Percentiles rank a stretch among this genome's conserved stretches.
These are phyloP conservation scores for Oenanthe oenanthe DNA, from an alignment of 2,113 vertebrate species.

Conservation along the genomic window DNA sequence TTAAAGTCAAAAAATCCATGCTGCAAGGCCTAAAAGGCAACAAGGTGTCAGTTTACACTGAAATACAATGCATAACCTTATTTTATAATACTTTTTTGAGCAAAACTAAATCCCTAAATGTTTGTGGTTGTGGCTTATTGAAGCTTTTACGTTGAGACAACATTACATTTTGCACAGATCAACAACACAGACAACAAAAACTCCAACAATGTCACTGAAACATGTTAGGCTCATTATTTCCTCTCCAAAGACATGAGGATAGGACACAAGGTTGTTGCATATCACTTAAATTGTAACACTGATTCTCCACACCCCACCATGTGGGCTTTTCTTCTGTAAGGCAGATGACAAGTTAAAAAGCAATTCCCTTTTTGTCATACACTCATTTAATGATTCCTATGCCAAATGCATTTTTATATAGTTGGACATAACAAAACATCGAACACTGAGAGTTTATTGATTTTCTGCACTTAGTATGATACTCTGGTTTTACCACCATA, in stretches of 20 bases:
- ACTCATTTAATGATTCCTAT: background rate
- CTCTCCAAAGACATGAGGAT: background rate
- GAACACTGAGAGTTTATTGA: background rate
- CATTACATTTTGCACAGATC: background rate
- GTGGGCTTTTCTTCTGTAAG: background rate
- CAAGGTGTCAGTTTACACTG: constrained; percentile 42
- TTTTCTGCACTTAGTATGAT: background rate
- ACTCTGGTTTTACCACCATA: background rate
- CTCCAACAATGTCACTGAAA: background rate
- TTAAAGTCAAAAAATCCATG: constrained; percentile 97
- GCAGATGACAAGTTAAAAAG: background rate
- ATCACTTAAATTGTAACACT: background rate
- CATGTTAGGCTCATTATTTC: background rate
- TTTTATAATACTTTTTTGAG: background rate
- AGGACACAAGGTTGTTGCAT: background rate
- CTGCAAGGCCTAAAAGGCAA: constrained; percentile 88
- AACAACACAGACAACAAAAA: constrained; percentile 23
- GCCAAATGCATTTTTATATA: background rate
- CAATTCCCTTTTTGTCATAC: constrained; percentile 31
- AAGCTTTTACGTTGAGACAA: background rate
- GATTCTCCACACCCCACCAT: background rate
- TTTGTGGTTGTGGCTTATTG: background rate
- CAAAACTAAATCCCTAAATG: background rate
- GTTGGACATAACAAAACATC: background rate
- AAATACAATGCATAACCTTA: background rate